Percentiles rank a stretch among this genome's conserved stretches.
Evolutionary conservation across 2,113 vertebrate genomes (phyloP).

Genomic region (Cervus canadensis): DNA sequence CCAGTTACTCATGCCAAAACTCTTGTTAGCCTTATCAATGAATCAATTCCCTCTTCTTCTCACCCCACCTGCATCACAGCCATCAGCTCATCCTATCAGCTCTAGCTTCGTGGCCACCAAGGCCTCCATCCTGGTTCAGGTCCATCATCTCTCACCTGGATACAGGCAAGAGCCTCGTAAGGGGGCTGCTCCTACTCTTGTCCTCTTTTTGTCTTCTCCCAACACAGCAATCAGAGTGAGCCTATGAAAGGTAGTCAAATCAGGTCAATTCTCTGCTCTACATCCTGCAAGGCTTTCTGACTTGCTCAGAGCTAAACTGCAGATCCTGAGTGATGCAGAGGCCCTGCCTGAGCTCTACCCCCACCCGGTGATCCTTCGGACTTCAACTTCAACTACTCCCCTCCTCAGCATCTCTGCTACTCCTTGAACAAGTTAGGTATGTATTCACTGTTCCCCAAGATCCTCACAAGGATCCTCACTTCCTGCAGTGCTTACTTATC

Average conservation of each 20-base stretch:
- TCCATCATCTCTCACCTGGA: not conserved
- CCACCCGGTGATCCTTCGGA: not conserved
- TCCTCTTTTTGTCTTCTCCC: not conserved
- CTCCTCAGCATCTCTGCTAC: not conserved
- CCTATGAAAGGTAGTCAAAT: not conserved
- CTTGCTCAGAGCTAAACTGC: not conserved
- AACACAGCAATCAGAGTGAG: not conserved
- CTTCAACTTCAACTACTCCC: not conserved
- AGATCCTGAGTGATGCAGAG: not conserved
- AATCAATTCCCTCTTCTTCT: not conserved
- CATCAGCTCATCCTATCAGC: not conserved
- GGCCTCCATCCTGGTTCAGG: not conserved
- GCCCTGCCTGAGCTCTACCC: no score
- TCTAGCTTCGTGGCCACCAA: not conserved
- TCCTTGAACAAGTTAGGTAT: not conserved
- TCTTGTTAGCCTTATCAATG: not conserved
- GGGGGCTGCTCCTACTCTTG: not conserved
- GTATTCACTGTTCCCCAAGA: not conserved
- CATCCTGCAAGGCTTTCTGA: not conserved
- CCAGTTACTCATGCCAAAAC: not conserved
- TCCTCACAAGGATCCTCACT: not conserved
- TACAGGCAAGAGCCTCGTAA: fast-evolving
- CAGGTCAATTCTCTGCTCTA: not conserved
- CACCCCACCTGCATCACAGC: not conserved
- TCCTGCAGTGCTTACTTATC: not conserved